Conservation (phyloP, 1,140 invertebrate genomes). For the Lepidurus arcticus region DNA sequence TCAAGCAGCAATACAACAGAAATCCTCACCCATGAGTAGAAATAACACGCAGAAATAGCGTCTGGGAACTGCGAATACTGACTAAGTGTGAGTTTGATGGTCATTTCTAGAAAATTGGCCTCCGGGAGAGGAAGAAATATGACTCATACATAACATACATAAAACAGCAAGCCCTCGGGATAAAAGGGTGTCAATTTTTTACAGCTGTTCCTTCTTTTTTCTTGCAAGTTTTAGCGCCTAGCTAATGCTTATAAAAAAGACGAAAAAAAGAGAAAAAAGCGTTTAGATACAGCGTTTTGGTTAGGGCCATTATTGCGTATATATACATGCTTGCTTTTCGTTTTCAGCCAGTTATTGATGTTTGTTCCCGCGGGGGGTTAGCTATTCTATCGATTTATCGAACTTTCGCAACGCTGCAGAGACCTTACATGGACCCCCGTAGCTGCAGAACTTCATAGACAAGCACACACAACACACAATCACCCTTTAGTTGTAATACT, state of each 20-base stretch:
- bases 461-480: neutral
- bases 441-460: neutral
- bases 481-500: no score
- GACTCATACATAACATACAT: no score
- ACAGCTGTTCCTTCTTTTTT: neutral
- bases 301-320: neutral
- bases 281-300: neutral
- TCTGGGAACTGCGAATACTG: no score
- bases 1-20: no score
- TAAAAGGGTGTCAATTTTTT: no score
- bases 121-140: no score
- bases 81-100: no score
- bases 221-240: neutral
- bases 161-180: no score
- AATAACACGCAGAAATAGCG: no score
- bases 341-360: neutral
- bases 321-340: neutral
- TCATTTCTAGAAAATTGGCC: no score
- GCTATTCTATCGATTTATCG: constrained; percentile 15
- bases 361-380: neutral
- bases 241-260: neutral
- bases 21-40: no score
- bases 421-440: neutral
- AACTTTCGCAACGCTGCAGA: neutral
- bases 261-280: no score